Base-by-base conservation (phyloP, 1,140 invertebrate genomes). In the Zaprionus taronus region DNA sequence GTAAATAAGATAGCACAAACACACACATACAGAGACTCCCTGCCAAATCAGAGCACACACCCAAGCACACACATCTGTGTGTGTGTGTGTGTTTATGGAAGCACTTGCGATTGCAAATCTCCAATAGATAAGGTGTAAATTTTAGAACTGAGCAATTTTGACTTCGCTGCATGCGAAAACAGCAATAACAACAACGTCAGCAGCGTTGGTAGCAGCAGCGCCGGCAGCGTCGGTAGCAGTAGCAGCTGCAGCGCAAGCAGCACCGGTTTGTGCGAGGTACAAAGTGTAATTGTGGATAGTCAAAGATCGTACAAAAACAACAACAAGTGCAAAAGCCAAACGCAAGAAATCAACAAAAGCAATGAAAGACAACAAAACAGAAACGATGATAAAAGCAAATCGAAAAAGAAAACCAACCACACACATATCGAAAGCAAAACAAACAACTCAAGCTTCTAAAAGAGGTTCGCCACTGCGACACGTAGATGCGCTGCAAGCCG, bases 21-120 rank as follows among this genome's bases (percentile, higher is more conserved):
- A 61, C 58, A 58, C 24, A 71, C 56, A 17, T n/a, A 47, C 41
- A 47, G 2, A 41, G 2, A n/a, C 15, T 41, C 15, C 15, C 38
- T 41, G 0, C 15, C 38, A 41, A 41, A 41, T 41, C 38, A n/a
- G 15, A 41, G 38, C 38, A 15, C 15, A 41, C 38, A 41, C 15
- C n/a, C 15, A n/a, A 15, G n/a, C 41, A 47, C n/a, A 47, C 15
- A 41, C 15, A 41, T 15, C 5, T 15, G 5, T 15, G 15, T 15
- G 15, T 14, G 14, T 14, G 14, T 15, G 15, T 15, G 15, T 15
- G 15, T 6, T 6, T 4, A 41, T 41, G 38, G 5, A 15, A 41
- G 15, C 14, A 41, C 41, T 69, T 83, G 66, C 47, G 64, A 83
- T 83, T 83, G 80, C 71, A 83, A 83, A 83, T 76, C 72, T 66